Percentiles rank a stretch among this genome's conserved stretches.
Conservation (phyloP, 2,888 invertebrate species). For the Drosophila testacea region DNA sequence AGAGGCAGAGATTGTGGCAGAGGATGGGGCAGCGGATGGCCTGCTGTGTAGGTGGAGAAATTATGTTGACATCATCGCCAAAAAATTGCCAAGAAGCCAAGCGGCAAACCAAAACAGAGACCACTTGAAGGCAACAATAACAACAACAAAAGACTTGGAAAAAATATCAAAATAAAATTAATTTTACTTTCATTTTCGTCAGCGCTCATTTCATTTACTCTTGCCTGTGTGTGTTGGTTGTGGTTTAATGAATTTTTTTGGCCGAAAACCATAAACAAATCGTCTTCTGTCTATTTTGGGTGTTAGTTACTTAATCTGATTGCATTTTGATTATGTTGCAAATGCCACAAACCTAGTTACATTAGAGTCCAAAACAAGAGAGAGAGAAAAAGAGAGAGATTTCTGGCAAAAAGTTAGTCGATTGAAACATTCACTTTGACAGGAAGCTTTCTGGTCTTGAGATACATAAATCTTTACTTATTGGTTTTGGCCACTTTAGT, state of each 20-base stretch:
- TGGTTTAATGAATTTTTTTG: conserved; percentile 44
- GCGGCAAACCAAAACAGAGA: conserved; percentile 37
- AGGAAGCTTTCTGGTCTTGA: conserved; percentile 31
- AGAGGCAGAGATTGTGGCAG: background rate
- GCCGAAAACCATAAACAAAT: conserved; percentile 24
- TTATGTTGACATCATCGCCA: conserved; percentile 80
- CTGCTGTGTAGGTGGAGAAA: conserved; percentile 79
- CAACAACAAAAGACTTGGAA: conserved; percentile 30
- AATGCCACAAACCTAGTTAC: conserved; percentile 26
- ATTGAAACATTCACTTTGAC: conserved; percentile 13
- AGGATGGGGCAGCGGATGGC: conserved; percentile 36
- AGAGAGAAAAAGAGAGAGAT: background rate
- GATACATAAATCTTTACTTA: background rate
- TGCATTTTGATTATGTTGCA: conserved; percentile 51
- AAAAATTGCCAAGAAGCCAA: conserved; percentile 74
- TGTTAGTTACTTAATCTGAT: conserved; percentile 56
- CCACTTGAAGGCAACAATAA: conserved; percentile 49
- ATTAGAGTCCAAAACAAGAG: background rate
- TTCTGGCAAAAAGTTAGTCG: conserved; percentile 13
- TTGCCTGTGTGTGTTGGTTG: conserved; percentile 20
- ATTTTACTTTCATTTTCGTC: conserved; percentile 79
- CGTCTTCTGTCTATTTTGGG: conserved; percentile 34
- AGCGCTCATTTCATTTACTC: conserved; percentile 48
- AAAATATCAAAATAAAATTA: conserved; percentile 63
- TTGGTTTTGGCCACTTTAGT: conserved; percentile 9